phyloP scores from a whole-genome alignment of 2,113 vertebrate species.

The Ancistrus triradiatus region DNA sequence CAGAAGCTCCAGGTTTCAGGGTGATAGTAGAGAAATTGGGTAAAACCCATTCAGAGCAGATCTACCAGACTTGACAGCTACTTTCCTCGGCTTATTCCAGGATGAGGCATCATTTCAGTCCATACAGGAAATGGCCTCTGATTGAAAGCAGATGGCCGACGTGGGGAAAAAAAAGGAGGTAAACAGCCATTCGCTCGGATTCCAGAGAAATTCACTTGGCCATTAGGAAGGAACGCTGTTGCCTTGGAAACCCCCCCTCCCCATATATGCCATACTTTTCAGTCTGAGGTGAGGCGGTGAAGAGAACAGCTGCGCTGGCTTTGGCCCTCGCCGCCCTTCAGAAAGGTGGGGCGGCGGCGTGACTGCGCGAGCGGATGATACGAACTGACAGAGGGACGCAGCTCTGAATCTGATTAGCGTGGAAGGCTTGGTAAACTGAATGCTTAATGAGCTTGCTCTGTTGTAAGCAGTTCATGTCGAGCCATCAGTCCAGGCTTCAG shows the following conservation, averaged over 20 bases:
- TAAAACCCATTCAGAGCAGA: neutral
- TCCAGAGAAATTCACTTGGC: conserved; percentile 70
- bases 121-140: conserved; percentile 49
- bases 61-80: conserved; percentile 5
- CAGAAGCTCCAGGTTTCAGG: neutral
- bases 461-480: conserved; percentile 54
- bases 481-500: conserved; percentile 28
- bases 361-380: conserved; percentile 71
- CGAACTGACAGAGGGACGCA: conserved; percentile 66
- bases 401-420: conserved; percentile 58
- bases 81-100: conserved; percentile 6
- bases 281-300: conserved; percentile 51
- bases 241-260: conserved; percentile 70
- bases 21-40: neutral
- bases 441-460: conserved; percentile 56
- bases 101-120: conserved; percentile 20
- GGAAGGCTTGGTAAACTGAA: conserved; percentile 55
- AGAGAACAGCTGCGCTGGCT: conserved; percentile 72
- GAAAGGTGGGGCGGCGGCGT: conserved; percentile 64
- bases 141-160: conserved; percentile 48
- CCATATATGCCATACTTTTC: conserved; percentile 67
- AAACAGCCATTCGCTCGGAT: conserved; percentile 79
- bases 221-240: conserved; percentile 67
- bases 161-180: conserved; percentile 65
- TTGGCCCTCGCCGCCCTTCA: conserved; percentile 54